phyloP scores from a whole-genome alignment of 2,888 invertebrate species.

The Nemotelus pantherinus region DNA sequence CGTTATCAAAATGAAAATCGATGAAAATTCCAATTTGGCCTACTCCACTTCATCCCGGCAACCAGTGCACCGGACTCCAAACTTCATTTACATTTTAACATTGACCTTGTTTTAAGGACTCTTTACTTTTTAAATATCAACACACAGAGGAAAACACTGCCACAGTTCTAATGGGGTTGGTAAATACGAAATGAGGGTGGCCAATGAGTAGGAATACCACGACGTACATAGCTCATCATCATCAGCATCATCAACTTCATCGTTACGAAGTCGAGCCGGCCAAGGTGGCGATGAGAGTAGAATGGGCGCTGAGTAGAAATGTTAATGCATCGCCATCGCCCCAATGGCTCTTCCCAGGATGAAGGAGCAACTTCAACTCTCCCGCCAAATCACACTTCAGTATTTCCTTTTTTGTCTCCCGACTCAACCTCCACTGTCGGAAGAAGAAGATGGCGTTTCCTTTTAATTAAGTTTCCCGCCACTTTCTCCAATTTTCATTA shows the following conservation, averaged over 20 bases:
- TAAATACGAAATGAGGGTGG: slow-evolving; percentile 24
- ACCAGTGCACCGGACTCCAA: slow-evolving; percentile 38
- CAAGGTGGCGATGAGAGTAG: not conserved
- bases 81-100: slow-evolving; percentile 51
- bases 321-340: slow-evolving; percentile 3
- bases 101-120: slow-evolving; percentile 50
- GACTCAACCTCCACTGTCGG: slow-evolving; percentile 29
- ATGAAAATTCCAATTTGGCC: slow-evolving; percentile 29
- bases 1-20: slow-evolving; percentile 41
- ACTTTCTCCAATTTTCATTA: slow-evolving; percentile 51
- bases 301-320: not conserved
- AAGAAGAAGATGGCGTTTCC: slow-evolving; percentile 46
- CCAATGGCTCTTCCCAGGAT: not conserved
- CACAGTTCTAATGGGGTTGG: slow-evolving; percentile 25
- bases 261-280: not conserved
- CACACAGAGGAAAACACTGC: slow-evolving; percentile 32
- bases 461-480: slow-evolving; percentile 50
- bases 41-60: slow-evolving; percentile 43
- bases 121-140: slow-evolving; percentile 48
- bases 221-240: slow-evolving; percentile 45
- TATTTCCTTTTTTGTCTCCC: not conserved
- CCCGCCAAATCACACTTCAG: no score
- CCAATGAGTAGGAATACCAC: slow-evolving; percentile 44
- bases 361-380: no score
- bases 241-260: slow-evolving; percentile 47